phyloP scores from a whole-genome alignment of 2,113 vertebrate species.

The Rattus norvegicus region DNA sequence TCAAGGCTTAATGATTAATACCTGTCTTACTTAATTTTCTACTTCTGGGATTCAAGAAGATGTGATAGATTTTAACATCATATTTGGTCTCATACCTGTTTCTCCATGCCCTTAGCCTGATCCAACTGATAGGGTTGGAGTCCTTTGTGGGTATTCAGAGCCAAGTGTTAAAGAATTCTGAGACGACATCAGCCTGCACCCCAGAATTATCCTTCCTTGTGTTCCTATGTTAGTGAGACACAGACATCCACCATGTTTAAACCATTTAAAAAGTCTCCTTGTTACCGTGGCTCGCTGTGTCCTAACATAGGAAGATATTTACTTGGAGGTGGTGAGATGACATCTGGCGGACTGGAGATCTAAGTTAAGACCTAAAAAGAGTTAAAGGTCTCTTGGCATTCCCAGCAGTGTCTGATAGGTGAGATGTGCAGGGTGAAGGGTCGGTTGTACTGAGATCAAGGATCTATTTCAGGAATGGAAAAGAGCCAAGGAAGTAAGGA shows the following conservation, averaged over 20 bases:
- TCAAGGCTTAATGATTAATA: not conserved
- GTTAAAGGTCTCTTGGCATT: not conserved
- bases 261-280: not conserved
- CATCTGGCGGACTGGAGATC: not conserved
- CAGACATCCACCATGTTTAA: not conserved
- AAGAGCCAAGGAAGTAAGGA: not conserved
- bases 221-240: not conserved
- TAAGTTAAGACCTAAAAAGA: not conserved
- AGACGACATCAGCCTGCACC: not conserved
- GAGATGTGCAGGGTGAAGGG: not conserved
- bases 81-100: not conserved
- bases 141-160: not conserved
- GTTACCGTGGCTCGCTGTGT: not conserved
- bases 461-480: not conserved
- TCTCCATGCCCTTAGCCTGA: not conserved
- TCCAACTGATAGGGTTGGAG: not conserved
- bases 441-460: not conserved
- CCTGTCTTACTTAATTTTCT: not conserved
- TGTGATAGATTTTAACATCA: not conserved
- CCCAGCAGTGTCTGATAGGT: not conserved
- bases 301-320: not conserved
- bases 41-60: not conserved
- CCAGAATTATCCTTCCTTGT: not conserved
- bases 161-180: not conserved
- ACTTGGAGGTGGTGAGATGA: not conserved